Percentiles rank a stretch among this genome's conserved stretches.
These are phyloP conservation scores for Gavialis gangeticus DNA, from an alignment of 2,113 vertebrate genomes.

Conservation along the genomic window DNA sequence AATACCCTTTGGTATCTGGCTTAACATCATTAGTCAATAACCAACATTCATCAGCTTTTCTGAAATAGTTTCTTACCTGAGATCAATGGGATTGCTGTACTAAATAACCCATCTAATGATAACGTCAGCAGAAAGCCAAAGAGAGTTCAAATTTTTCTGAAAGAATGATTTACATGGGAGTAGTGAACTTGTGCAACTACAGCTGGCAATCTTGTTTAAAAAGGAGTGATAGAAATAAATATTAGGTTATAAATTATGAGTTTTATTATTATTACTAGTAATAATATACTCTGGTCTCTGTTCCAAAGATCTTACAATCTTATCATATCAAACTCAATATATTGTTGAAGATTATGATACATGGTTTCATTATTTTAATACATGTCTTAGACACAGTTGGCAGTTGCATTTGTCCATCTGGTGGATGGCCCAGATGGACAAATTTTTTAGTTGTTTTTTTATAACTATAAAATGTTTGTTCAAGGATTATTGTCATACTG, in stretches of 20 bases:
- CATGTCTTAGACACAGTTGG: too few species aligned
- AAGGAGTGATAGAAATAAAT: not conserved
- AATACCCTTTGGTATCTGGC: not conserved
- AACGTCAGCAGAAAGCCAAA: not conserved
- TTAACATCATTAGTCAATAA: not conserved
- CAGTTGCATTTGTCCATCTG: too few species aligned
- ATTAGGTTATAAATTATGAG: not conserved
- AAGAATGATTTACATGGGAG: not conserved
- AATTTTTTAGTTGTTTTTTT: not conserved
- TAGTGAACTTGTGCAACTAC: not conserved
- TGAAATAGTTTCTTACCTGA: not conserved
- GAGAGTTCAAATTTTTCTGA: not conserved
- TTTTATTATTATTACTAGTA: too few species aligned
- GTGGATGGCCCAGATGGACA: too few species aligned
- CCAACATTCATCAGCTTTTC: not conserved
- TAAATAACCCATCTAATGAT: not conserved
- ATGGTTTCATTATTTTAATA: too few species aligned
- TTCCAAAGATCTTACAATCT: too few species aligned
- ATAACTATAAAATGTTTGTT: not conserved
- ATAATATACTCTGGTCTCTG: too few species aligned
- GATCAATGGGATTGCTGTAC: not conserved
- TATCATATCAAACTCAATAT: too few species aligned
- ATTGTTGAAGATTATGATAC: too few species aligned
- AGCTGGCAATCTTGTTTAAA: not conserved
- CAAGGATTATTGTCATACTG: not conserved